phyloP scores from a whole-genome alignment of 2,113 vertebrate genomes.

The Rhea pennata region DNA sequence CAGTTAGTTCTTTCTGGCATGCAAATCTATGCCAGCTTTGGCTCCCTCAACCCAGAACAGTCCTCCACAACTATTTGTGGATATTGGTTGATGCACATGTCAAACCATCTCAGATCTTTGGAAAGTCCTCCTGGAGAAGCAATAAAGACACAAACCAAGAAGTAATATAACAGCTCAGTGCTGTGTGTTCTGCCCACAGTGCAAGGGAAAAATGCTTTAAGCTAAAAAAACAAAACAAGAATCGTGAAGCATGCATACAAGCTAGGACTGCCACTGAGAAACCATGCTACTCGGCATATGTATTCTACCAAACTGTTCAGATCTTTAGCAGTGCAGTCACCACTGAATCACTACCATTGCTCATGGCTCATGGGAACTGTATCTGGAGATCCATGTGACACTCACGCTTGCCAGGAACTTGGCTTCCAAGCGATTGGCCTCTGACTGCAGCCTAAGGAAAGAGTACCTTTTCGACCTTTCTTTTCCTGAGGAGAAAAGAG shows the following conservation, averaged over 20 bases:
- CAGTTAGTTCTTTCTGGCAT: not conserved
- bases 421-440: not conserved
- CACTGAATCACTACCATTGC: not conserved
- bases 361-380: not conserved
- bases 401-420: not conserved
- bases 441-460: not conserved
- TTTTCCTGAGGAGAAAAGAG: not conserved
- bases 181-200: not conserved
- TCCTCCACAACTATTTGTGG: not conserved
- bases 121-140: not conserved
- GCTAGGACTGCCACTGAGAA: not conserved
- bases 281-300: too few relatives aligned
- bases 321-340: not conserved
- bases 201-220: not conserved
- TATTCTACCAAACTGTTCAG: not conserved
- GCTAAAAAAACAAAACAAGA: not conserved
- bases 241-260: not conserved
- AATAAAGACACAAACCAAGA: not conserved
- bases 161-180: not conserved
- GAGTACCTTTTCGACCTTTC: not conserved
- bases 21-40: not conserved
- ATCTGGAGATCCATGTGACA: not conserved
- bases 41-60: not conserved
- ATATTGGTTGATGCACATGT: too few relatives aligned
- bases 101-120: not conserved